Base-by-base conservation (phyloP, 1,140 invertebrate genomes). In the Achatina immaculata region DNA sequence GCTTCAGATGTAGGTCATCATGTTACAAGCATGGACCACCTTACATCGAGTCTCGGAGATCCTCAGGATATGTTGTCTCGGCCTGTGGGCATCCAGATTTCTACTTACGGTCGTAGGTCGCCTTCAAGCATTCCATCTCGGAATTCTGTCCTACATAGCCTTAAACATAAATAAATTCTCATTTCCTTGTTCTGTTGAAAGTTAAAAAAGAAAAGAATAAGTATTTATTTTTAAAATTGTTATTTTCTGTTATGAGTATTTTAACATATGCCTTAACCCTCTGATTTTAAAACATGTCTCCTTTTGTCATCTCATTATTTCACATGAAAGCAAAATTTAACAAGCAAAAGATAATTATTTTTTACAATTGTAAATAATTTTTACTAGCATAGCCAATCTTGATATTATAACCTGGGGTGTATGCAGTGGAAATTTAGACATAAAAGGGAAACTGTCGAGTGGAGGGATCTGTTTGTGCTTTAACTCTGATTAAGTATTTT, bases 61-160 rank as follows among this genome's bases (percentile, higher is more conserved):
- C 21, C 55, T 19, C 55, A 58, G n/a, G 55, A 58, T 24, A 58
- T 58, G 21, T 19, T 58, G 55, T 11, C 55, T 58, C 55, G 55
- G 6, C 24, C 55, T 58, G n/a, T 58, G 55, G 21, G 55, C 24
- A 58, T 58, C n/a, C 55, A 58, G 55, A 58, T 58, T 21, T 21
- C 55, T 58, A n/a, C 55, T 58, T 58, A 11, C 11, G n/a, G 4
- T n/a, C 55, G 55, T 24, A 11, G 55, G n/a, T 58, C 55, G 9
- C 55, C 55, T 58, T n/a, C 55, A 19, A 58, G n/a, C 55, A 58
- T 58, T 58, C 55, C 55, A 58, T 58, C 55, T 19, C 55, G 55
- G n/a, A 58, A 58, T 24, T 58, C 55, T 4, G 24, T 58, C n/a
- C 24, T 58, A 24, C 55, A 58, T 24, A 58, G 55, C 55, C 55